Evolutionary conservation across 1,140 invertebrate species (phyloP), one percentile per base, ranked within the genome.

Genomic region (Lycorma delicatula): DNA sequence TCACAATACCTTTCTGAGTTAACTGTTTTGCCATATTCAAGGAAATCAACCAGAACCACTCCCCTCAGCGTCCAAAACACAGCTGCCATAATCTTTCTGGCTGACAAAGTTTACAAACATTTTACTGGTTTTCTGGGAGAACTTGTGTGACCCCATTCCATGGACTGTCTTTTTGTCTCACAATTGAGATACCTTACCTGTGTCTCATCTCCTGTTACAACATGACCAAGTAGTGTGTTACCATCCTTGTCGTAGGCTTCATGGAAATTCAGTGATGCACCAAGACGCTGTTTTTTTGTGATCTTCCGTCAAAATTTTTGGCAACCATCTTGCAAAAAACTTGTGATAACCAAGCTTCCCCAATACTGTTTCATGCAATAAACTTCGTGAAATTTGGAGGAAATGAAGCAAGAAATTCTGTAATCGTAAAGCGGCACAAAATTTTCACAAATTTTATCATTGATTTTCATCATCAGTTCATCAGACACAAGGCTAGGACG

Each of bases 31-130:
- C 36, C 36, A 13, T 60, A 31, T 20, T 54, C 49, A 18, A 66
- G 49, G 52, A 65, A 64, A 46, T 66, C 56, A 44, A 60, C 41
- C 18, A 62, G 26, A 34, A 68, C 38, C 36, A 65, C 46, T 44
- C 65, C 63, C 31, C 54, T 23, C 26, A 36, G 18, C 31, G 64
- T 62, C 64, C 63, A 69, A 63, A 69, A 67, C 20, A 67, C 60
- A 22, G 60, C 59, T 20, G 59, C 55, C 58, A 69, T 60, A 34
- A 69, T 44, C 41, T 68, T 69, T 36, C 49, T 47, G 0, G 56
- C 56, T 26, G 65, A 63, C 34, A 54, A 9, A 4, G 22, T 38
- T 31, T 23, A 12, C 28, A 28, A 4, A 26, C 28, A 54, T 22
- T 54, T 54, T 38, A 3, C 3, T 18, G 18, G 36, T 38, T 38